Conservation (phyloP, 2,113 vertebrate genomes). For the Scytalopus superciliaris region DNA sequence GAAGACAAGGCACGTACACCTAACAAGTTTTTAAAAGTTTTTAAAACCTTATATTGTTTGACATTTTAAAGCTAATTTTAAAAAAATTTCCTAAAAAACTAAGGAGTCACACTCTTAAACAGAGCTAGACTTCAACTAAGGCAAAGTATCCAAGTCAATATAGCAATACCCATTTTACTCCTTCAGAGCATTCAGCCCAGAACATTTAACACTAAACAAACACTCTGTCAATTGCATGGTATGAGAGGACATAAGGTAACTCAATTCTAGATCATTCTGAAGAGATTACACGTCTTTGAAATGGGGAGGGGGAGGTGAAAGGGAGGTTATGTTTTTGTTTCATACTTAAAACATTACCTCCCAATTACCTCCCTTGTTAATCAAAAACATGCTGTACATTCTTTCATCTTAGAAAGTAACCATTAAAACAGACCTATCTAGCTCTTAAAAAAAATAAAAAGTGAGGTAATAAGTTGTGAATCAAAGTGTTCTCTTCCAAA, state of each 20-base stretch:
- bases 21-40: neutral
- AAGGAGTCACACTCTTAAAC: neutral
- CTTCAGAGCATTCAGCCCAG: neutral
- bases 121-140: neutral
- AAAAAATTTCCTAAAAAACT: neutral
- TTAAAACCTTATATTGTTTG: neutral
- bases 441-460: neutral
- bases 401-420: slow-evolving; percentile 52
- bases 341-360: slow-evolving; percentile 61
- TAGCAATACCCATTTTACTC: neutral
- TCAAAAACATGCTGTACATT: slow-evolving; percentile 69
- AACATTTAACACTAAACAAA: slow-evolving; percentile 31
- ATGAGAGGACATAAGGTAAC: neutral
- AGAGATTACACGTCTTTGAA: slow-evolving; percentile 32
- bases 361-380: slow-evolving; percentile 43
- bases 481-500: slow-evolving; percentile 46
- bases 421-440: slow-evolving; percentile 46
- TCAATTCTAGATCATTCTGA: slow-evolving; percentile 39
- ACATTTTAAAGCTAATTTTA: neutral
- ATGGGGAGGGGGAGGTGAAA: neutral
- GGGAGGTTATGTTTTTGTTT: slow-evolving; percentile 61
- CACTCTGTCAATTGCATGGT: neutral
- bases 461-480: slow-evolving; percentile 30
- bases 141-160: neutral
- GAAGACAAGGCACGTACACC: neutral